phyloP scores from a whole-genome alignment of 2,113 vertebrate genomes.

The Megaceryle torquata region DNA sequence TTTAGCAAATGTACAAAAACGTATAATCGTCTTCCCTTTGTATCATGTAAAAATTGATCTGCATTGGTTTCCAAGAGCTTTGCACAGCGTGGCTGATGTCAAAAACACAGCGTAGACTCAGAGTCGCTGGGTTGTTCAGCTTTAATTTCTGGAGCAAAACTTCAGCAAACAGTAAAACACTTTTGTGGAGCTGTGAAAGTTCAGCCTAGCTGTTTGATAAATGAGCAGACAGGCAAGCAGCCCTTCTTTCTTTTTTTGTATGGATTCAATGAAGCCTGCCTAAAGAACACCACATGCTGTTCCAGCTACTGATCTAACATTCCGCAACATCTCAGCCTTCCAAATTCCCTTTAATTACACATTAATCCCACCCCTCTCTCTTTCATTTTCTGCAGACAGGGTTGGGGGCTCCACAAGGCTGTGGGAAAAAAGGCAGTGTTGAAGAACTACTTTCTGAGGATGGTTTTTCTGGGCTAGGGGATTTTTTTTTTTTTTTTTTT shows the following conservation, averaged over 20 bases:
- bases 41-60: constrained; percentile 29
- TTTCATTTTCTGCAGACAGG: constrained; percentile 93
- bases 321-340: constrained; percentile 98
- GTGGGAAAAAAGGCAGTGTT: constrained; percentile 77
- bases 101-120: constrained; percentile 43
- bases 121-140: constrained; percentile 59
- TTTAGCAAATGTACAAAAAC: constrained; percentile 33
- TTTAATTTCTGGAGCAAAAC: constrained; percentile 92
- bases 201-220: constrained; percentile 96
- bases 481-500: neutral
- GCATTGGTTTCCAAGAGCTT: constrained; percentile 43
- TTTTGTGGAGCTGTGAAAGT: constrained; percentile 94
- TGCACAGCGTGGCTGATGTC: neutral
- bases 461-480: neutral
- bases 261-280: constrained; percentile 99
- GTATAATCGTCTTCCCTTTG: neutral
- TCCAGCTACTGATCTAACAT: constrained; percentile 99
- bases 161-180: constrained; percentile 94
- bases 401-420: constrained; percentile 78
- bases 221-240: constrained; percentile 99
- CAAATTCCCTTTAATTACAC: constrained; percentile 99
- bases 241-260: constrained; percentile 94
- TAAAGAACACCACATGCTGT: constrained; percentile 99
- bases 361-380: constrained; percentile 96
- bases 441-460: constrained; percentile 69